Base-by-base conservation (phyloP, 2,113 vertebrate genomes). In the Herpetotheres cachinnans region DNA sequence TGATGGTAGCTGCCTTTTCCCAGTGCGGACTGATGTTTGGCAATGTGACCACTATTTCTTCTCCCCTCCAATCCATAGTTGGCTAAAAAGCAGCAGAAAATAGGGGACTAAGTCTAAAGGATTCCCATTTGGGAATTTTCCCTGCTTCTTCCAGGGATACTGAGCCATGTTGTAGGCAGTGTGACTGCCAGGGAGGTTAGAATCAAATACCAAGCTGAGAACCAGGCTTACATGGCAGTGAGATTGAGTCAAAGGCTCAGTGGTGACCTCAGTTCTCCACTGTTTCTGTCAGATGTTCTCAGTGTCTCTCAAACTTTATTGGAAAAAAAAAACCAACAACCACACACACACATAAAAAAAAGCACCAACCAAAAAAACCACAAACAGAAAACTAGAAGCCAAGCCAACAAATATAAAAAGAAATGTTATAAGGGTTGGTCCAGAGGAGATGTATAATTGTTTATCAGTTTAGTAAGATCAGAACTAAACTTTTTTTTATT, bases 371-470 rank as follows among this genome's bases (percentile, higher is more conserved):
- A n/a, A 40, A 17, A 63, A 40, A 40, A 13, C 34, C 58, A 50
- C 5, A n/a, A 38, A 9, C 25, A 55, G 19, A 63, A 67, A 40
- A 3, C 2, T 4, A 66, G 52, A 70, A 85, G 7, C 15, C 13
- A 66, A 44, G 15, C 26, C 2, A 34, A 74, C 8, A 65, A 44
- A n/a, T 15, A 11, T 12, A 11, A 16, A 21, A 52, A 29, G 3
- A 22, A 4, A 52, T 77, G 54, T 86, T 46, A 17, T 19, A 59
- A 47, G 7, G 7, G 1, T 32, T 52, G 16, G 14, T 40, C 49
- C 26, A 62, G 21, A 50, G 32, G 19, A 56, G 4, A 13, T 0
- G 0, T 8, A 2, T 19, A 73, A 18, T 38, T 59, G 2, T 63
- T 84, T 46, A 5, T 13, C 62, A 62, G 10, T 52, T 71, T 20